These are phyloP conservation scores for Dicyrtoma fusca DNA, from an alignment of 2,888 invertebrate genomes.

Conservation along the genomic window DNA sequence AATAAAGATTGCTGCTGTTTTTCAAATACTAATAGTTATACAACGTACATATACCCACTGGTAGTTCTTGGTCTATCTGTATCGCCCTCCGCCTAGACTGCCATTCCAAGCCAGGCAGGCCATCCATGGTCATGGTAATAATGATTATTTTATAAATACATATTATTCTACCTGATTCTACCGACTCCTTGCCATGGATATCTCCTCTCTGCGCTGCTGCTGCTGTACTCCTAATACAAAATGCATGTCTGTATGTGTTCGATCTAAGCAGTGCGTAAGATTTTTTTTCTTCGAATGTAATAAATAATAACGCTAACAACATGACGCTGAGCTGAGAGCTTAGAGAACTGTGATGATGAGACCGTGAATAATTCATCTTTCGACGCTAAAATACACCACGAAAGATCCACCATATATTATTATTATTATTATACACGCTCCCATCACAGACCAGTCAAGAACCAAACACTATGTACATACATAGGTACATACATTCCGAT, in stretches of 20 bases:
- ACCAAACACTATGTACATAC: background rate
- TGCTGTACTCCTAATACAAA: background rate
- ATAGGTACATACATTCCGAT: too few relatives aligned
- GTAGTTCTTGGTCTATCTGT: too few relatives aligned
- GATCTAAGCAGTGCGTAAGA: conserved; percentile 11
- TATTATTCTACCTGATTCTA: too few relatives aligned
- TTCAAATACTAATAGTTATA: too few relatives aligned
- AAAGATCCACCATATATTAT: conserved; percentile 31
- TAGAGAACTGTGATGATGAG: conserved; percentile 48
- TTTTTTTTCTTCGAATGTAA: conserved; percentile 35
- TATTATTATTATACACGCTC: conserved; percentile 14
- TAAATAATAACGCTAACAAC: conserved; percentile 53
- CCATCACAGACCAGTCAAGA: conserved; percentile 19
- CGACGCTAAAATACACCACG: conserved; percentile 41
- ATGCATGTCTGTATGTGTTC: background rate
- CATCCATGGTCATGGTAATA: too few relatives aligned
- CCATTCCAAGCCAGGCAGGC: too few relatives aligned
- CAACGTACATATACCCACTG: too few relatives aligned
- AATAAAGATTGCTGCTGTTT: too few relatives aligned
- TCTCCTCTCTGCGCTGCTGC: too few relatives aligned
- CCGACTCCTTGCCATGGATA: background rate
- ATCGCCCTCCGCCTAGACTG: too few relatives aligned
- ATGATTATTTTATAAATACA: too few relatives aligned
- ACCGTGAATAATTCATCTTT: conserved; percentile 56
- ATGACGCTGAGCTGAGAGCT: conserved; percentile 37